Percentiles rank a stretch among this genome's conserved stretches.
Conservation (phyloP, 1,140 invertebrate species). For the Philotrypesis tridentata region DNA sequence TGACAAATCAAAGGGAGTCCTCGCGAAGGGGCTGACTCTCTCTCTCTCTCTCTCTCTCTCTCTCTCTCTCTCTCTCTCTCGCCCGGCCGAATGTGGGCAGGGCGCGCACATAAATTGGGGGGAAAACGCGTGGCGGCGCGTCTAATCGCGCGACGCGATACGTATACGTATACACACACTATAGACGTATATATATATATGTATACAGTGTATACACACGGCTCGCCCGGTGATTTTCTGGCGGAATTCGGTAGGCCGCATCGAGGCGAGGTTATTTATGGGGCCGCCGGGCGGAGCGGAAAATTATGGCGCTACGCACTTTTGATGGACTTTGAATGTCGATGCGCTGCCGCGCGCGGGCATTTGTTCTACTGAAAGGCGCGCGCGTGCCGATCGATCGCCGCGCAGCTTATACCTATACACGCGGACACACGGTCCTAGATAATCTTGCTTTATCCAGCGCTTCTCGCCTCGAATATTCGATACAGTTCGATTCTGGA, state of each 20-base stretch:
- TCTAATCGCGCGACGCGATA: conserved; percentile 45
- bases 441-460: no score
- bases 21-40: background rate
- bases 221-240: background rate
- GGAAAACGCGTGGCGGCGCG: conserved; percentile 10
- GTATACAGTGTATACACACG: background rate
- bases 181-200: background rate
- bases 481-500: no score
- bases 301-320: conserved; percentile 28
- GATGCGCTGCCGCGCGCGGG: no score
- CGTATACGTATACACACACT: background rate
- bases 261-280: conserved; percentile 37
- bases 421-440: no score
- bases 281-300: background rate
- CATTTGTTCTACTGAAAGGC: background rate
- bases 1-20: conserved; percentile 37
- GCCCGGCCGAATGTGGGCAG: background rate
- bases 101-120: background rate
- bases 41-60: no score
- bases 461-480: no score
- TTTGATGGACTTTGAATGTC: conserved; percentile 40
- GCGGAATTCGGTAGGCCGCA: background rate
- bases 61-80: no score
- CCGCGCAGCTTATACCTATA: no score
- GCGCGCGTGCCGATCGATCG: background rate